Conservation (phyloP, 2,888 invertebrate genomes). For the Smittia sp. region DNA sequence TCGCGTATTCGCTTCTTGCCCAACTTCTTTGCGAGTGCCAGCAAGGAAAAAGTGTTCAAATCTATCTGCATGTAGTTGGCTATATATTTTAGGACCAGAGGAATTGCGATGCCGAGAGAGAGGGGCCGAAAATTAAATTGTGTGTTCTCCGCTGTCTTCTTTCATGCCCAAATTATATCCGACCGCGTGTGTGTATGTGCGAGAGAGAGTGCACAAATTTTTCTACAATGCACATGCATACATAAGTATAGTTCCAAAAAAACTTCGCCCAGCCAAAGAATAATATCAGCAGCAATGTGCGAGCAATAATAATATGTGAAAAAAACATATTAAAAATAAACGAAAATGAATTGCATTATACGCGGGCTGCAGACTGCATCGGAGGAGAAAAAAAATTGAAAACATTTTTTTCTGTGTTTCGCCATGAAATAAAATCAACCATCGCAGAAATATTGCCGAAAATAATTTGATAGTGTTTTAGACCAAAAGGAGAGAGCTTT, state of each 20-base stretch:
- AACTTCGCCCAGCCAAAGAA: conserved; percentile 31
- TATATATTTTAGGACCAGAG: conserved; percentile 10
- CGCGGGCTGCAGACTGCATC: conserved; percentile 41
- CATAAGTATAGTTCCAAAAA: conserved; percentile 40
- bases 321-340: conserved; percentile 41
- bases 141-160: conserved; percentile 13
- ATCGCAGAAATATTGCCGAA: conserved; percentile 41
- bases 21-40: background rate
- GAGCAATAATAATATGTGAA: conserved; percentile 40
- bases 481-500: conserved; percentile 41
- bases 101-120: conserved; percentile 15
- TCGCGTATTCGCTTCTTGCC: background rate
- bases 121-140: conserved; percentile 38
- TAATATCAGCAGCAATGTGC: conserved; percentile 36
- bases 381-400: conserved; percentile 16
- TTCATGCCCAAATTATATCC: conserved; percentile 30
- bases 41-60: conserved; percentile 16
- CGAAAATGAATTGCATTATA: conserved; percentile 42
- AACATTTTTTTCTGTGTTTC: conserved; percentile 32
- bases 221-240: conserved; percentile 36
- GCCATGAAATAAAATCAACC: conserved; percentile 38
- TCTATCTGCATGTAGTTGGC: conserved; percentile 33
- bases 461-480: conserved; percentile 41
- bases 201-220: conserved; percentile 33
- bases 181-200: background rate